These are phyloP conservation scores for Phoebastria nigripes DNA, from an alignment of 2,797 vertebrate species.

Conservation along the genomic window DNA sequence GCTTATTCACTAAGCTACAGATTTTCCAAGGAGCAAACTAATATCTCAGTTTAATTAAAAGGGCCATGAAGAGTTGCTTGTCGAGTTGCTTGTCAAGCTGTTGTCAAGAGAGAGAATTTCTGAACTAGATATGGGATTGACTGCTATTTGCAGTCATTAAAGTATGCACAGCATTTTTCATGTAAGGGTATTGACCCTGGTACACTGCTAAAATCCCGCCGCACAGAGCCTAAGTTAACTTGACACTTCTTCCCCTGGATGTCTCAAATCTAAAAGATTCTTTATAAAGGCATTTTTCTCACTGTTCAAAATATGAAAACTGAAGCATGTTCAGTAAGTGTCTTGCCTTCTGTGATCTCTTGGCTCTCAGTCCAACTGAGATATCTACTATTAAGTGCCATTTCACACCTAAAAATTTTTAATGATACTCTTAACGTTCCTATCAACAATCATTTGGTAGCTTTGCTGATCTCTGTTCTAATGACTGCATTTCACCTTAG, in stretches of 20 bases:
- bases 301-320: neutral
- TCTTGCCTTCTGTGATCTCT: neutral
- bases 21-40: neutral
- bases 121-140: neutral
- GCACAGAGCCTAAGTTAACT: neutral
- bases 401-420: neutral
- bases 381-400: neutral
- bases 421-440: neutral
- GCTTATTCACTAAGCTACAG: neutral
- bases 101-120: neutral
- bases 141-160: neutral
- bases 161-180: neutral
- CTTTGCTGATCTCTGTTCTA: neutral
- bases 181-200: neutral
- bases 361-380: neutral
- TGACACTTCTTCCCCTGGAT: neutral
- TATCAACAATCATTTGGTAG: neutral
- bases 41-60: neutral
- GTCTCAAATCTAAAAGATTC: neutral
- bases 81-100: neutral
- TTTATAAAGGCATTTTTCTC: neutral
- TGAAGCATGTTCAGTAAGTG: neutral
- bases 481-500: neutral
- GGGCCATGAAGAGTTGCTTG: neutral
- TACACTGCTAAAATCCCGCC: neutral